These are phyloP conservation scores for Patiria miniata DNA, from an alignment of 35 echinoderm and acorn worm genomes.

Conservation along the genomic window DNA sequence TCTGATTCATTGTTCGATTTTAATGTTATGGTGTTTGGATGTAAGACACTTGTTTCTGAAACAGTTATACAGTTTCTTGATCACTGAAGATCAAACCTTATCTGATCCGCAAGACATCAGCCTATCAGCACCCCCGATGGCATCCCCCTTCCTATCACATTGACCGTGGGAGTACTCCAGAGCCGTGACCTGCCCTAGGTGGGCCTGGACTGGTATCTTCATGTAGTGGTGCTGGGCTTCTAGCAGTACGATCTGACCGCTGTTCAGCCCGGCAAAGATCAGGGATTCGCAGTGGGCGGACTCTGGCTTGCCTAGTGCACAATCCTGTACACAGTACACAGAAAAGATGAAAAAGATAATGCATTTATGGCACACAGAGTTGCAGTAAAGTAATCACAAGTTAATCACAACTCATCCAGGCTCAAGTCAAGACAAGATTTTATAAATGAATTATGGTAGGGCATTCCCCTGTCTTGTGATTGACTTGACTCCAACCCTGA, in stretches of 20 bases:
- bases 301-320: conserved; percentile 66
- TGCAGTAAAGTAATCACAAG: too few species aligned
- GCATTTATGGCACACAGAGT: neutral
- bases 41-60: too few species aligned
- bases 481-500: too few species aligned
- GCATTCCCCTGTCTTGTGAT: too few species aligned
- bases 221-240: conserved; percentile 61
- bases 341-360: neutral
- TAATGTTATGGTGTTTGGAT: too few species aligned
- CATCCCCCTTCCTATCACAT: conserved; percentile 11
- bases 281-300: conserved; percentile 56
- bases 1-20: too few species aligned
- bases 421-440: too few species aligned
- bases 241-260: conserved; percentile 82
- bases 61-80: too few species aligned
- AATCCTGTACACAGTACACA: conserved; percentile 49
- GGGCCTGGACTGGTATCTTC: conserved; percentile 74
- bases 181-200: conserved; percentile 63
- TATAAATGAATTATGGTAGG: too few species aligned
- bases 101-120: conserved; percentile 88
- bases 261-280: conserved; percentile 84
- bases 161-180: conserved; percentile 85
- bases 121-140: conserved; percentile 52
- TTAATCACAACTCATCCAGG: too few species aligned
- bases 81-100: conserved; percentile 48